Evolutionary conservation across 2,113 vertebrate genomes (phyloP).

Genomic region (Epinephelus lanceolatus): DNA sequence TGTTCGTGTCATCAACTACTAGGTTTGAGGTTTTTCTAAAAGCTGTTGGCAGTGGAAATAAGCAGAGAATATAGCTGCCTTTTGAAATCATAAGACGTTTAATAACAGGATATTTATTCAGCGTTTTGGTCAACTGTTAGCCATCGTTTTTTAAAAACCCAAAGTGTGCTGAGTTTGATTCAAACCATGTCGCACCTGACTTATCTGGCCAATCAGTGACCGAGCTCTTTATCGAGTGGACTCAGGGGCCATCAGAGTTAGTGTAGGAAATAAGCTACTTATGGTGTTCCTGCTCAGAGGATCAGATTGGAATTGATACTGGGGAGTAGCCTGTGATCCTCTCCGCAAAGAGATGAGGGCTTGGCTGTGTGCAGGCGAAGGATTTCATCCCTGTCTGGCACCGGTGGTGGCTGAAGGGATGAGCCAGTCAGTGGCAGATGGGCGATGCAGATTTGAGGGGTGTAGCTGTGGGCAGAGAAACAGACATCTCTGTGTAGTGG

Average conservation of each 20-base stretch:
- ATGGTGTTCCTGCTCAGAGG: slow-evolving; percentile 35
- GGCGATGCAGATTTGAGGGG: slow-evolving; percentile 50
- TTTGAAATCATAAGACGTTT: not conserved
- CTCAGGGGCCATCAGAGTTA: slow-evolving; percentile 40
- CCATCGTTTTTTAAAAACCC: not conserved
- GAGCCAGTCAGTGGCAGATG: slow-evolving; percentile 66
- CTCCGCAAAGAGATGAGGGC: slow-evolving; percentile 45
- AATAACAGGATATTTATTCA: not conserved
- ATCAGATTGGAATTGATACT: slow-evolving; percentile 48
- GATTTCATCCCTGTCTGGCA: slow-evolving; percentile 50
- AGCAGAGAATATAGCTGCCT: not conserved
- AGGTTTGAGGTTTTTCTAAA: not conserved
- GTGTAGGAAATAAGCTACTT: slow-evolving; percentile 63
- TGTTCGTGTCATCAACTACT: no score
- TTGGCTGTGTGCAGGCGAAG: slow-evolving; percentile 33
- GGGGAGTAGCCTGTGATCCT: slow-evolving; percentile 47
- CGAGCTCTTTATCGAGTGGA: slow-evolving; percentile 52
- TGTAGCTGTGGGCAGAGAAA: slow-evolving; percentile 34
- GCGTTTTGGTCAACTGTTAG: not conserved
- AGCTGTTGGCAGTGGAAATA: not conserved
- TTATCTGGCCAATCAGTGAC: slow-evolving; percentile 24
- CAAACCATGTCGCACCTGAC: not conserved
- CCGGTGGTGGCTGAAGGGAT: slow-evolving; percentile 16
- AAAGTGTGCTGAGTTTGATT: slow-evolving; percentile 1
- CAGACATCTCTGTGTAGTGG: slow-evolving; percentile 18